Base-by-base conservation (phyloP, 2,888 invertebrate genomes). In the Monopis laevigella region DNA sequence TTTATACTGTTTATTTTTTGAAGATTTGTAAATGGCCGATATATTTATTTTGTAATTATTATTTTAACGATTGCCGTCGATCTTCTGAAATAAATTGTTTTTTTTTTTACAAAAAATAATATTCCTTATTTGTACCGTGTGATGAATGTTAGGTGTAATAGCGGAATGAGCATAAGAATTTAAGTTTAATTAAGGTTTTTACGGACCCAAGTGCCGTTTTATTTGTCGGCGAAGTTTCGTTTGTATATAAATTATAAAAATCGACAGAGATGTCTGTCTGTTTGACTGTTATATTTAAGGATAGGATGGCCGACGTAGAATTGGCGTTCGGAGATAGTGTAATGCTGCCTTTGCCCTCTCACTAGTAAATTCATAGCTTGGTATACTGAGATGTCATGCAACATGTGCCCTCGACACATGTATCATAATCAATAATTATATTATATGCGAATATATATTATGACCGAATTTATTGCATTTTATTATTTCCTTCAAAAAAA, bases 371-470 rank as follows among this genome's bases (percentile, higher is more conserved):
- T 75, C 69, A 66, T 75, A 77, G 70, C 73, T 66, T 65, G 70
- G 66, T 64, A 66, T 65, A 54, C 65, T 67, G 63, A 71, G 62
- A 7, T 10, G 24, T 5, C 24, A 7, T 10, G 24, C 24, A 10
- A 24, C 24, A 24, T 49, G 55, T 61, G 64, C 65, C 74, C 21
- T 36, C 21, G 4, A 11, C 11, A 67, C 72, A 72, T 78, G 78
- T 78, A 80, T 78, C 77, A 78, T 80, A 78, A 78, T 77, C 78
- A 75, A 74, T 40, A 32, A 32, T 74, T 73, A n/a, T n/a, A 75
- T 73, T 71, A 73, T 77, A 78, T 77, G 75, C 77, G 69, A 78
- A 73, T 80, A 75, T 75, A 64, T 73, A 77, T 73, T 66, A 75
- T 75, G 77, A 77, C 73, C 62, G 65, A 69, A 47, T 18, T 41